Percentiles rank a stretch among this genome's conserved stretches.
Conservation (phyloP, 2,888 invertebrate genomes). For the Cataglyphis altisquamis region DNA sequence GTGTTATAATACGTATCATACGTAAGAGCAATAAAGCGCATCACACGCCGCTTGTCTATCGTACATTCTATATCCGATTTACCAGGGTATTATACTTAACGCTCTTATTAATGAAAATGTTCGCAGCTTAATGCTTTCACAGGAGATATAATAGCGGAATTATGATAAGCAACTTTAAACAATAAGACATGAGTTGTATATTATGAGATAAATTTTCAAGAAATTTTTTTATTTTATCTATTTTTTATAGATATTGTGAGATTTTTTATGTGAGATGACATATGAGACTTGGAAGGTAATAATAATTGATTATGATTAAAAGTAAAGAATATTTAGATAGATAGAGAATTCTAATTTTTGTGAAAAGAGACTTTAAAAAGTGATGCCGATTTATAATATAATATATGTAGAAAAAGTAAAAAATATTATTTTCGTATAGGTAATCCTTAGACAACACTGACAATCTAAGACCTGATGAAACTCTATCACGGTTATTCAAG, state of each 20-base stretch:
- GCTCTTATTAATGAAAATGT: conserved; percentile 42
- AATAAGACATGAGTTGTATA: neutral
- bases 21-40: conserved; percentile 48
- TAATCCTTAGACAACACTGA: neutral
- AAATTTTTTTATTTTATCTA: neutral
- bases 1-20: conserved; percentile 41
- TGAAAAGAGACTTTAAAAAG: neutral
- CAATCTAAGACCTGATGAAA: neutral
- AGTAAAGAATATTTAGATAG: neutral
- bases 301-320: neutral
- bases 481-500: too few relatives aligned
- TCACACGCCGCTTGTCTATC: conserved; percentile 33
- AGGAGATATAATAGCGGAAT: neutral
- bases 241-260: neutral
- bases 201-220: neutral
- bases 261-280: neutral
- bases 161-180: conserved; percentile 18
- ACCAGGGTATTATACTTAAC: conserved; percentile 35
- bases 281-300: neutral
- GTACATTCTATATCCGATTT: conserved; percentile 49
- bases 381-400: neutral
- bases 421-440: neutral
- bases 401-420: neutral
- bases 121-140: conserved; percentile 22
- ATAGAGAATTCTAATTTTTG: neutral